Percentiles rank a stretch among this genome's conserved stretches.
phyloP scores from a whole-genome alignment of 1,140 invertebrate species.

The Xylocopa sonorina region DNA sequence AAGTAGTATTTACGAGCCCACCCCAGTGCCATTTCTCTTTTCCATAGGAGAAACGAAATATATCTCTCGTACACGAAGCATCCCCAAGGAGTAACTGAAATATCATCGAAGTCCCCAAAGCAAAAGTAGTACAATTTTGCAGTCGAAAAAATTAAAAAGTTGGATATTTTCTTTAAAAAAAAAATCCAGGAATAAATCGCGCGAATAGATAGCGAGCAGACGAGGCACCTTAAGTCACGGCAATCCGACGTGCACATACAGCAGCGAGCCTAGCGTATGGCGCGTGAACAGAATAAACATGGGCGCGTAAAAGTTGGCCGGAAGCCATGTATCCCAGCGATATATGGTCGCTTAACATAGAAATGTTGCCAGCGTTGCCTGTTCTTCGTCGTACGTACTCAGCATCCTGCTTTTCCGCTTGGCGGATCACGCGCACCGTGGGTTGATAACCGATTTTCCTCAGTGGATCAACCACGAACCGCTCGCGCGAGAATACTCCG shows the following conservation, averaged over 20 bases:
- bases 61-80: background rate
- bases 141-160: too few species aligned
- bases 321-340: background rate
- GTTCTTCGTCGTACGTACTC: background rate
- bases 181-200: background rate
- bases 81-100: background rate
- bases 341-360: conserved; percentile 24
- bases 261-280: background rate
- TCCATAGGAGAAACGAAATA: too few species aligned
- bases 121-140: too few species aligned
- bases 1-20: background rate
- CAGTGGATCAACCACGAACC: background rate
- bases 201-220: background rate
- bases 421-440: background rate
- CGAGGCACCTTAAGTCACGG: background rate
- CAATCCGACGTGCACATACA: conserved; percentile 10
- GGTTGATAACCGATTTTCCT: background rate
- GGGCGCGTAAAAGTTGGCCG: conserved; percentile 11
- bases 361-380: conserved; percentile 7
- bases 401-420: background rate
- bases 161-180: too few species aligned
- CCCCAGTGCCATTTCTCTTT: too few species aligned
- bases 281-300: conserved; percentile 23
- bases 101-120: too few species aligned
- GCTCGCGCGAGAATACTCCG: background rate